These are phyloP conservation scores for Agrochola lychnidis DNA, from an alignment of 2,888 invertebrate genomes.

Conservation along the genomic window DNA sequence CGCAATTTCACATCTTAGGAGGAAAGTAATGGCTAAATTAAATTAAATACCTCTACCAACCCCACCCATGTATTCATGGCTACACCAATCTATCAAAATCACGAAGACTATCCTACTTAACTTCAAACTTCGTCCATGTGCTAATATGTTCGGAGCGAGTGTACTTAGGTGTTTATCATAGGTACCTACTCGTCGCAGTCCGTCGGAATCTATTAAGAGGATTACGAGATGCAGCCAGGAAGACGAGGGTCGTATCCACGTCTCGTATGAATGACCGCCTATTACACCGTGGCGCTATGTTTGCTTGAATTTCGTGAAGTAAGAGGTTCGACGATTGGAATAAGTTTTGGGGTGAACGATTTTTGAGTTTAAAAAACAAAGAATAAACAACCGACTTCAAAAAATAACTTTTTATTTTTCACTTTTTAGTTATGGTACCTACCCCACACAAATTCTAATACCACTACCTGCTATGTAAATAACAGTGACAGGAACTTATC, in stretches of 20 bases:
- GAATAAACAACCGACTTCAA: too few species aligned
- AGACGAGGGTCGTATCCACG: conserved; percentile 87
- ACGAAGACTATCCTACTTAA: conserved; percentile 21
- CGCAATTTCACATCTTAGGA: neutral
- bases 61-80: neutral
- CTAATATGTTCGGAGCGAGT: conserved; percentile 56
- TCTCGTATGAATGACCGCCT: conserved; percentile 76
- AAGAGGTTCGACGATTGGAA: neutral
- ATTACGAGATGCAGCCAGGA: conserved; percentile 86
- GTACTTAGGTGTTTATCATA: conserved; percentile 64
- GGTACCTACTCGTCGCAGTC: conserved; percentile 74
- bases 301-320: conserved; percentile 26
- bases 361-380: neutral
- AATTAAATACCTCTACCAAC: neutral
- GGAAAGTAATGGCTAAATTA: neutral
- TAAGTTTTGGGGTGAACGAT: neutral
- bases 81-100: conserved; percentile 25
- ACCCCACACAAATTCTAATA: too few species aligned
- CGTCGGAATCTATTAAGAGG: conserved; percentile 90
- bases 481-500: too few species aligned
- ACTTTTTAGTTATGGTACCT: too few species aligned
- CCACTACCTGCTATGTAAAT: too few species aligned
- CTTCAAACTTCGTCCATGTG: conserved; percentile 29
- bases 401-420: too few species aligned
- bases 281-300: conserved; percentile 76